Base-by-base conservation (phyloP, 2,113 vertebrate genomes). In the Rhinogobius similis region DNA sequence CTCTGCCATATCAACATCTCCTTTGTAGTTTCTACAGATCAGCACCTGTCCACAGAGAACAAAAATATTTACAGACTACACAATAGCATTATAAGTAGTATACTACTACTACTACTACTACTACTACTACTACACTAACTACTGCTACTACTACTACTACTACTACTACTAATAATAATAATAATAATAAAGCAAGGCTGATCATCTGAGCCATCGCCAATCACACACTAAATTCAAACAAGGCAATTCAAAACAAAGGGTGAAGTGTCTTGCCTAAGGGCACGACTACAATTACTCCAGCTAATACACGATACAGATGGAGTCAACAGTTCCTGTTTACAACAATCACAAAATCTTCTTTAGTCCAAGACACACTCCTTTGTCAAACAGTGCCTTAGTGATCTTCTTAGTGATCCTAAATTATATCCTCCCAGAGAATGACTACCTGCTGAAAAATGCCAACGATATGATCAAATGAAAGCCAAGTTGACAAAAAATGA, bases 1-100 rank as follows among this genome's bases (percentile, higher is more conserved):
- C 81, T 97, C 95, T 0, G 89, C 86, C 95, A 95, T 95, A 76
- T 94, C 89, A 78, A 97, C 95, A 0, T 98, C 96, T 0, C 97
- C 97, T 73, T 97, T 97, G 89, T 98, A 98, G 90, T 94, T 98
- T 16, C 96, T 95, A 85, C 94, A 95, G 82, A 98, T 98, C 82
- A 98, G 79, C 14, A 96, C 95, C 97, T 98, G 74, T 1, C 18
- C 1, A 41, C 4, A 14, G 29, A 2, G 21, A 21, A 59, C 1
- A 67, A 58, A 18, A 44, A 29, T 1, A 5, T 8, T 58, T 29
- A 7, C n/a, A 38, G 10, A 3, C 20, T 11, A 32, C 29, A 36
- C 27, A 32, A 29, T 1, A 29, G 26, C 5, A 58, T 27, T 2
- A 53, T 53, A 36, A n/a, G n/a, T n/a, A n/a, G n/a, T n/a, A n/a